Base-by-base conservation (phyloP, 2,888 invertebrate species). In the Eucera pruinosa region DNA sequence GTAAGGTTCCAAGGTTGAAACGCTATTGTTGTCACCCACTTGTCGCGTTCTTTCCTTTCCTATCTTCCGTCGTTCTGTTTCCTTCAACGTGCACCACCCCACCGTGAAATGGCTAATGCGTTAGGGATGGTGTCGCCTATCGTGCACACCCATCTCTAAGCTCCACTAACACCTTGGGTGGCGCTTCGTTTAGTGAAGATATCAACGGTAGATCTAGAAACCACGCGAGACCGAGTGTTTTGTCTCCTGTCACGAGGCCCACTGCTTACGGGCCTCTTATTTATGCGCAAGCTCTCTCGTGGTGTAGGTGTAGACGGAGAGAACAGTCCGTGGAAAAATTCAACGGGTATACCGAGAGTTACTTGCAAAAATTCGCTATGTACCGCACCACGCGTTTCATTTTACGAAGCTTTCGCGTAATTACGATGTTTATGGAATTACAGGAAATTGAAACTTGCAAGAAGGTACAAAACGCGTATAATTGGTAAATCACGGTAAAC, bases 91-190 rank as follows among this genome's bases (percentile, higher is more conserved):
- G 58, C 74, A 76, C 50, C 66, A 27, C 76, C 68, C 71, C 62
- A n/a, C 81, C 83, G 76, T 85, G 84, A 90, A 89, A 87, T 84
- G 85, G 88, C 89, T 89, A 89, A 91, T 91, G 90, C 88, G 82
- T 81, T 68, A 70, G 80, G 84, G 84, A 86, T 74, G 71, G 77
- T 70, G 81, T 77, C 80, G 70, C 78, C 60, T 91, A 90, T 91
- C 91, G 85, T 77, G 57, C 80, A 84, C 83, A 86, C 86, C 89
- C 88, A 91, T 91, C 91, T 87, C 91, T 87, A 83, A 80, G 81
- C 73, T 80, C 81, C 84, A 82, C 89, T 87, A 87, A 91, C 91
- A 91, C 89, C 90, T 90, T 91, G 91, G 90, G 91, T 90, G 91
- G 91, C 84, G 87, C 81, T 83, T 84, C 87, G 84, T 88, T 89